Evolutionary conservation across 2,113 vertebrate species (phyloP), one percentile per base, ranked within the genome.

Genomic region (Centropus unirufus): DNA sequence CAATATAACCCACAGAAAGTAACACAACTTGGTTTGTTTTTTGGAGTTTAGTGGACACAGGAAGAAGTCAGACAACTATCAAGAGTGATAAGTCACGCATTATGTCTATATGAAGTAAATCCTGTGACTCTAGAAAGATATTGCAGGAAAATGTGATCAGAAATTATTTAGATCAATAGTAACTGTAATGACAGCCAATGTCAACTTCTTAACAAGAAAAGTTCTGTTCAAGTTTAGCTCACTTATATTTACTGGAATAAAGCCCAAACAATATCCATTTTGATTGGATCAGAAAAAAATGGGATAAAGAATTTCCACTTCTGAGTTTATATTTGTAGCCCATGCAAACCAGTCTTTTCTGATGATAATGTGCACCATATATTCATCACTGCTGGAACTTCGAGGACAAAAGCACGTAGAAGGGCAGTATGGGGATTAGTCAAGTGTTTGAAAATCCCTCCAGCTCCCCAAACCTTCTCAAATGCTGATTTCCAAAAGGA

Each of bases 1-100:
- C 79, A 34, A 54, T 92, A 90, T 88, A 89, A 90, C 49, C 76
- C 44, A 51, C 27, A 88, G 75, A 88, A 95, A 89, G 27, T n/a
- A 86, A 73, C 46, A 70, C 12, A 54, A 42, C 67, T 72, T 84
- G 22, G 8, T 49, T 89, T 82, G 66, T 23, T 42, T 88, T 93
- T 93, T 94, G 93, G 92, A 96, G n/a, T 96, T 89, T 70, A 63
- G 74, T 49, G 46, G 63, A 58, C 63, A 57, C 5, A 24, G 42
- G 47, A 94, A 86, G 44, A 58, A 72, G 83, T 74, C 46, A 84
- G 54, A 39, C 58, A 87, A 63, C 30, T 86, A 87, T 36, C 68
- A 74, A 74, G 75, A 86, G 44, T 2, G 17, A 3, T 68, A 88
- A 74, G 63, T 49, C 83, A 68, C 42, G 36, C 32, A 52, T 55